phyloP scores from a whole-genome alignment of 1,140 invertebrate genomes.

The Pseudoatta argentina region DNA sequence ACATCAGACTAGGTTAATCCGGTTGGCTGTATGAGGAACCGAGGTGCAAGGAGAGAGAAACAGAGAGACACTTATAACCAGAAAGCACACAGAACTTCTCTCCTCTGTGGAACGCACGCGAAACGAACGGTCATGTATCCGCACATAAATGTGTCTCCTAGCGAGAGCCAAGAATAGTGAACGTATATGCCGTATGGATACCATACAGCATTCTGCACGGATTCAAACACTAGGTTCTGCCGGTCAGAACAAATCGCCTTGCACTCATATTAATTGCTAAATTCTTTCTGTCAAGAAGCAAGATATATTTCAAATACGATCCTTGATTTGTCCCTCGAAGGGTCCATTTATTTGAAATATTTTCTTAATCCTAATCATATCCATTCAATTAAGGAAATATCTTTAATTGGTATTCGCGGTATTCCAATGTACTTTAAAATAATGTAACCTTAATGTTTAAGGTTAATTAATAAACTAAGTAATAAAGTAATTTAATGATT shows the following conservation, averaged over 20 bases:
- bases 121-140: slow-evolving; percentile 39
- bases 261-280: slow-evolving; percentile 8
- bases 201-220: background rate
- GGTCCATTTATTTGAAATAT: background rate
- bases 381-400: too few species aligned
- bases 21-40: slow-evolving; percentile 19
- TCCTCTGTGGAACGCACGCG: background rate
- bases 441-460: too few species aligned
- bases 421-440: too few species aligned
- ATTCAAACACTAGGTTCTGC: slow-evolving; percentile 28
- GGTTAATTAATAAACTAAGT: too few species aligned
- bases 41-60: background rate
- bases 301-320: background rate
- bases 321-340: background rate
- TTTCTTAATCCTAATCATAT: background rate
- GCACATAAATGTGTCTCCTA: slow-evolving; percentile 42
- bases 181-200: slow-evolving; percentile 11
- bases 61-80: slow-evolving; percentile 17
- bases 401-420: too few species aligned
- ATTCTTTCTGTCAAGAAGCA: background rate
- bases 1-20: slow-evolving; percentile 57
- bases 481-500: too few species aligned
- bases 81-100: slow-evolving; percentile 30
- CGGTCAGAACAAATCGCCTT: background rate
- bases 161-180: slow-evolving; percentile 47